phyloP scores from a whole-genome alignment of 1,140 invertebrate species.

The Anadara kagoshimensis region DNA sequence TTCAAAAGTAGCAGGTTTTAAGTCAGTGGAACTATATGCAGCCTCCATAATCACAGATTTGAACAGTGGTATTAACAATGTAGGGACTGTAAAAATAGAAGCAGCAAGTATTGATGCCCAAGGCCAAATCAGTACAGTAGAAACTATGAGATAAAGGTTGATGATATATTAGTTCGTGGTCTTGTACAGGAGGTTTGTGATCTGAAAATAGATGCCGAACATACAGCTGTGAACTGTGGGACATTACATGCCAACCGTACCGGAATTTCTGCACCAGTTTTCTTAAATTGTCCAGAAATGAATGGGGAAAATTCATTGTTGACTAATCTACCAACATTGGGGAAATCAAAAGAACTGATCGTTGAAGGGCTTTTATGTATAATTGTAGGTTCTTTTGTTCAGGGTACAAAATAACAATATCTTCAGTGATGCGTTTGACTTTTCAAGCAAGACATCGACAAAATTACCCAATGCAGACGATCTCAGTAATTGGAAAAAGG shows the following conservation, averaged over 20 bases:
- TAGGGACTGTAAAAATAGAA: background rate
- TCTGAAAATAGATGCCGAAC: background rate
- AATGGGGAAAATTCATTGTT: too few relatives aligned
- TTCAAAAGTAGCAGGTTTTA: background rate
- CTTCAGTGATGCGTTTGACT: background rate
- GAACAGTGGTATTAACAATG: background rate
- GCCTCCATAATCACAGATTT: background rate
- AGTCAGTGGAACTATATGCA: background rate
- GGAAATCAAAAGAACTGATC: background rate
- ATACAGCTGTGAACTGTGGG: background rate
- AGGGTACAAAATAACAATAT: background rate
- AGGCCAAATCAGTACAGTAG: background rate
- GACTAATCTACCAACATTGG: background rate
- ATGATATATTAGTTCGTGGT: background rate
- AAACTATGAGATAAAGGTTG: background rate
- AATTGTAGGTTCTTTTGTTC: background rate
- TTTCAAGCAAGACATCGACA: background rate
- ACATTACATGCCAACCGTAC: background rate
- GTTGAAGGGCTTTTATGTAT: conserved; percentile 11
- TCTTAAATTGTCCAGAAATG: background rate
- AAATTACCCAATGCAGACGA: background rate
- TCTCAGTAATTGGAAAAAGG: background rate
- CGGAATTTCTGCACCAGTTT: background rate
- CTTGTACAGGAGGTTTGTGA: background rate
- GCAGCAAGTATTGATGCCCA: background rate